phyloP scores from a whole-genome alignment of 2,113 vertebrate species.

The Nothoprocta perdicaria region DNA sequence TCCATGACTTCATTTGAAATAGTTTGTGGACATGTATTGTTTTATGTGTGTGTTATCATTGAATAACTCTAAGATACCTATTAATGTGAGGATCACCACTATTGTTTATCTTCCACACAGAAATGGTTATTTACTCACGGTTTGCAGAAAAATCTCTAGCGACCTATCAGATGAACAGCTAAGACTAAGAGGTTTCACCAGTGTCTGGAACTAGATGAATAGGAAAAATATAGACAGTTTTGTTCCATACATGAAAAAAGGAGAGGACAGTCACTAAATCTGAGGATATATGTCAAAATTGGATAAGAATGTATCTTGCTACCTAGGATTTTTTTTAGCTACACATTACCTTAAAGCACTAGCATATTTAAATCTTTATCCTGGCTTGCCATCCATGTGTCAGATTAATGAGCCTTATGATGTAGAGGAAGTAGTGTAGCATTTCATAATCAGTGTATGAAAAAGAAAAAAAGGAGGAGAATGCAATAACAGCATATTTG shows the following conservation, averaged over 20 bases:
- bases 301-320: background rate
- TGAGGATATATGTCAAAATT: background rate
- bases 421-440: background rate
- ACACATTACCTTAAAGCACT: background rate
- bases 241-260: background rate
- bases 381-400: background rate
- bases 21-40: background rate
- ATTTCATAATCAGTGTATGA: background rate
- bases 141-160: background rate
- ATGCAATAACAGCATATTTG: background rate
- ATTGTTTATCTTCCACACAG: background rate
- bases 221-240: background rate
- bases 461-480: background rate
- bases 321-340: background rate
- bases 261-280: background rate
- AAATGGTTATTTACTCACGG: background rate
- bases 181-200: background rate
- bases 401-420: background rate
- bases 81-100: background rate
- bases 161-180: background rate
- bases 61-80: background rate
- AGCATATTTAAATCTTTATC: background rate
- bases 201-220: background rate
- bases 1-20: background rate
- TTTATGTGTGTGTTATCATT: conserved; percentile 14